These are phyloP conservation scores for Phylloscopus collybita DNA, from an alignment of 2,797 vertebrate species.

Conservation along the genomic window DNA sequence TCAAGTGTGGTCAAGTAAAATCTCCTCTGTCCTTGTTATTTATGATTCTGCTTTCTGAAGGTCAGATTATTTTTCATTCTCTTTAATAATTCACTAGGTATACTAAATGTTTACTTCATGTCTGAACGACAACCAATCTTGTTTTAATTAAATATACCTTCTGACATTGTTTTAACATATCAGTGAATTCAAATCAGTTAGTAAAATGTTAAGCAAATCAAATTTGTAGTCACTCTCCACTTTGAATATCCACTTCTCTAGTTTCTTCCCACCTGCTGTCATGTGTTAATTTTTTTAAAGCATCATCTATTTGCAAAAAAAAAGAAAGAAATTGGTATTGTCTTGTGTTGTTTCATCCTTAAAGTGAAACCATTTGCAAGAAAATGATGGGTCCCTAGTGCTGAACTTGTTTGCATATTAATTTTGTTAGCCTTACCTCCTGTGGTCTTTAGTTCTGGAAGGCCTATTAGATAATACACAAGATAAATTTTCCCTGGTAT, in stretches of 20 bases:
- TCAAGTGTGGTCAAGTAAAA: neutral
- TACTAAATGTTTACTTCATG: conserved; percentile 66
- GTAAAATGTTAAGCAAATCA: conserved; percentile 87
- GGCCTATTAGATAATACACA: conserved; percentile 89
- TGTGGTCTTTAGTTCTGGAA: conserved; percentile 88
- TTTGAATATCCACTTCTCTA: conserved; percentile 88
- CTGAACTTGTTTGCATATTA: conserved; percentile 98
- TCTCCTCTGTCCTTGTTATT: conserved; percentile 7
- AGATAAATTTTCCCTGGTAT: conserved; percentile 84
- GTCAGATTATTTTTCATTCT: conserved; percentile 56
- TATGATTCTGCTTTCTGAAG: conserved; percentile 44
- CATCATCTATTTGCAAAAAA: conserved; percentile 84
- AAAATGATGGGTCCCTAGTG: conserved; percentile 97
- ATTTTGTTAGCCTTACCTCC: conserved; percentile 99
- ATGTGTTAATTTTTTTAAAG: conserved; percentile 91
- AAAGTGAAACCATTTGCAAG: conserved; percentile 94
- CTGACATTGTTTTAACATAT: conserved; percentile 78
- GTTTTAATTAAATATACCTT: conserved; percentile 81
- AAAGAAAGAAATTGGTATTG: conserved; percentile 86
- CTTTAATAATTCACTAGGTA: conserved; percentile 59
- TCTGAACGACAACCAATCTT: conserved; percentile 69
- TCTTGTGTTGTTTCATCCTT: conserved; percentile 92
- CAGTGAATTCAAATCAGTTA: conserved; percentile 85
- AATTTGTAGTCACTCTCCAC: conserved; percentile 80
- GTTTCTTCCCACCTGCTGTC: conserved; percentile 92